Conservation (phyloP, 2,113 vertebrate genomes). For the Todiramphus chloris region DNA sequence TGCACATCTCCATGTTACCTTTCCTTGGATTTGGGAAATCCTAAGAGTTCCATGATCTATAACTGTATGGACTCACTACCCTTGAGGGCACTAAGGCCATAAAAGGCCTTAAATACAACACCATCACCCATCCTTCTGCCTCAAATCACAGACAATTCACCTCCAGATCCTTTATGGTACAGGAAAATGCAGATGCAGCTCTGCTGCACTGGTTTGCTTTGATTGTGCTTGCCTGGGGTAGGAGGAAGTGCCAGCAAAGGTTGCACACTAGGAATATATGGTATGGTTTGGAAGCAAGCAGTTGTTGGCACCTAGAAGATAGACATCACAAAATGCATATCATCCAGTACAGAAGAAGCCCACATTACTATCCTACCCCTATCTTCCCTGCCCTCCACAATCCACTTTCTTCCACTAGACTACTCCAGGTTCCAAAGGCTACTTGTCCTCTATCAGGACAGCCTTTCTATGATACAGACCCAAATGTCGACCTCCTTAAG, state of each 20-base stretch:
- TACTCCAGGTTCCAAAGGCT: background rate
- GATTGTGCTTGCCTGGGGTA: background rate
- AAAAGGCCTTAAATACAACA: background rate
- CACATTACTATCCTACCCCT: background rate
- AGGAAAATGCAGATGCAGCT: background rate
- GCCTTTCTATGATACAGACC: no score
- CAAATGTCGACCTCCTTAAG: background rate
- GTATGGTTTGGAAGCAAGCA: background rate
- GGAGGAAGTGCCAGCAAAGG: background rate
- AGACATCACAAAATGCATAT: fast-evolving
- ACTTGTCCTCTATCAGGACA: background rate
- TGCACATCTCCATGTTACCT: background rate
- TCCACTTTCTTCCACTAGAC: background rate
- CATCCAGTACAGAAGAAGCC: background rate
- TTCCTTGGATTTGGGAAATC: background rate
- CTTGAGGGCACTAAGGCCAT: background rate
- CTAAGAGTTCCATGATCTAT: background rate
- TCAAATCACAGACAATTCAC: background rate
- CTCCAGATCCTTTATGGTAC: background rate
- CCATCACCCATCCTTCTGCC: background rate
- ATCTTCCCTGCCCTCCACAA: background rate
- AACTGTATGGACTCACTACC: background rate
- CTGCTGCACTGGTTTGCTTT: background rate
- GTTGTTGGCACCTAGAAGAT: background rate
- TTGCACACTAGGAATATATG: fast-evolving